Conservation (phyloP, 2,797 vertebrate genomes). For the Apogon hyalosoma region DNA sequence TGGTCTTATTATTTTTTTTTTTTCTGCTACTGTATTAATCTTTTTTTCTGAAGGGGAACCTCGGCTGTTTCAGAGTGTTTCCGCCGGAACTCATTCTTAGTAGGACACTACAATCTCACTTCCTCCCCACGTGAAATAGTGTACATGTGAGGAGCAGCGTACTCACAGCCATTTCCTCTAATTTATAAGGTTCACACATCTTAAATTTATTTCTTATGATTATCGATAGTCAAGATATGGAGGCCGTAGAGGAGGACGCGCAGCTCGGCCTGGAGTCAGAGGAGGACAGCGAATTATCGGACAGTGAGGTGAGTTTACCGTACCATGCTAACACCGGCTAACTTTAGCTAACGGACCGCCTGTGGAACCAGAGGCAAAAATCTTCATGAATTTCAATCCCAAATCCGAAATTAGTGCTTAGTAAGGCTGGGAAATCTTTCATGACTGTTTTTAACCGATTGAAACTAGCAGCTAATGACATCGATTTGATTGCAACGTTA, state of each 20-base stretch:
- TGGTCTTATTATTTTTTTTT: too few species aligned
- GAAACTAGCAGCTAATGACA: too few species aligned
- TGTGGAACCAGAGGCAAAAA: background rate
- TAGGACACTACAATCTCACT: conserved; percentile 38
- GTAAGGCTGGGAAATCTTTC: too few species aligned
- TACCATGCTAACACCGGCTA: conserved; percentile 41
- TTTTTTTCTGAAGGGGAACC: too few species aligned
- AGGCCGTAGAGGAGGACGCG: conserved; percentile 66
- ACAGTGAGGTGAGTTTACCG: conserved; percentile 72
- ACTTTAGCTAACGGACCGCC: background rate
- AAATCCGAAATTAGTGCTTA: background rate
- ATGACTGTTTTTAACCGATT: too few species aligned
- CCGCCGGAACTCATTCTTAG: background rate
- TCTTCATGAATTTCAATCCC: too few species aligned
- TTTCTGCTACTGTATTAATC: too few species aligned
- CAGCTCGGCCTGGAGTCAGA: conserved; percentile 75
- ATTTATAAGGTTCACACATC: rapidly evolving
- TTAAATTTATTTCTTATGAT: conserved; percentile 31
- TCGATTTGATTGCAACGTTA: too few species aligned
- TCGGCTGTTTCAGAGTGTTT: too few species aligned
- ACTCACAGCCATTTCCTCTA: rapidly evolving
- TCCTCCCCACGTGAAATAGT: conserved; percentile 68
- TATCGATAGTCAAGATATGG: conserved; percentile 60
- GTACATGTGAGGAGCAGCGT: conserved; percentile 31
- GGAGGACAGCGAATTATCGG: conserved; percentile 78